Base-by-base conservation (phyloP, 2,113 vertebrate genomes). In the Poicephalus meyeri region DNA sequence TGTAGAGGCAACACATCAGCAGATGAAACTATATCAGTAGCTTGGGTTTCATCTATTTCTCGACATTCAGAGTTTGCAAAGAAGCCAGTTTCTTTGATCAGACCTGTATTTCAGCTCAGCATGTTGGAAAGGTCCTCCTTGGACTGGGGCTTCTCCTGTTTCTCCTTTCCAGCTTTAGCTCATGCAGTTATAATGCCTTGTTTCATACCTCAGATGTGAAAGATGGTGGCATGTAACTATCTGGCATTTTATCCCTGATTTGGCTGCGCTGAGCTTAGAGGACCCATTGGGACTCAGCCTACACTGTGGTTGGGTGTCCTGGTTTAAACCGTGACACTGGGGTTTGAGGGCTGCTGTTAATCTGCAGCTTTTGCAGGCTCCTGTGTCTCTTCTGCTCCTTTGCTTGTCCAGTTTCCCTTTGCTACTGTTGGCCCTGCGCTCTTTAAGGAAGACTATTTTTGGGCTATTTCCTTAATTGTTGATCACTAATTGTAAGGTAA, bases 271-370 rank as follows among this genome's bases (percentile, higher is more conserved):
- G 78, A 58, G 18, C 5, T 41, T 6, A 11, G 35, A 37, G 42
- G 33, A 89, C 31, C 41, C 0, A 0, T 20, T 4, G 0, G 4
- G n/a, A 13, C 11, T 6, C 11, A 5, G 33, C 56, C 33, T 58
- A 5, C 21, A 7, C 33, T 23, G 33, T 58, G 56, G 21, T 58
- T 58, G n/a, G 13, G 33, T 16, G 33, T 24, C 56, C 56, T 58
- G 33, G 21, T 35, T 58, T 58, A 58, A 58, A 58, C 33, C 21
- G 16, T 35, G 56, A 16, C 56, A 15, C 21, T n/a, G 28, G 15
- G 5, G 2, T 82, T 24, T 8, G n/a, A n/a, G 68, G 19, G 35
- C 44, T 72, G 28, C 58, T 33, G 7, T 6, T 42, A 13, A 10
- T 19, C 33, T n/a, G 28, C 19, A 39, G 42, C 31, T 68, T 76